Base-by-base conservation (phyloP, 92 coral and sea anemone genomes). In the Actinernus sp. region DNA sequence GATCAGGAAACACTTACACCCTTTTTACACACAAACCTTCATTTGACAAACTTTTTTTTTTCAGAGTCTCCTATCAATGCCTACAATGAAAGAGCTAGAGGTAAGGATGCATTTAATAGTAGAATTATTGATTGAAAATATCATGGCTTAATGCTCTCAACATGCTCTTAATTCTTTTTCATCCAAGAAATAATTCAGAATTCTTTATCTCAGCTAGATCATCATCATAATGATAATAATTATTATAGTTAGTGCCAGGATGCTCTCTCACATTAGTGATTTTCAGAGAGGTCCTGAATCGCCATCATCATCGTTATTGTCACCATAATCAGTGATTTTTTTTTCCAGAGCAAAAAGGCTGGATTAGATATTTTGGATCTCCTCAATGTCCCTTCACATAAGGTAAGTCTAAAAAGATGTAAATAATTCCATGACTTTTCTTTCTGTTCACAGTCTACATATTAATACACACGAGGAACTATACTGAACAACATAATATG, bases 311-410 rank as follows among this genome's bases (percentile, higher is more conserved):
- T n/a, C n/a, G n/a, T n/a, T n/a, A n/a, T n/a, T n/a, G n/a, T n/a
- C n/a, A n/a, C n/a, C n/a, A n/a, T n/a, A n/a, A n/a, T 36, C 41
- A 36, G 41, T n/a, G n/a, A n/a, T 2, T 20, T 31, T 26, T 39
- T 68, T 17, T 55, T 60, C 2, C 55, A 93, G 98, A 91, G 80
- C 58, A 94, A 85, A 68, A 91, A 94, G 74, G 98, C 91, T 80
- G 98, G 98, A 3, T 85, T 85, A 37, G 98, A 94, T 58, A 92
- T 94, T 33, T 49, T 94, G 69, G 98, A 94, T 61, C 82, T 94
- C 25, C 73, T 94, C 13, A 94, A 94, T 79, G 88, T 92, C 14
- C 96, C 91, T 23, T 94, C 98, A 22, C 93, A 92, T 49, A 91
- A 87, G 96, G 98, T 94, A 58, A 51, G 77, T 47, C 1, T 14